These are phyloP conservation scores for Spodoptera litura DNA, from an alignment of 1,140 invertebrate genomes.

Conservation along the genomic window DNA sequence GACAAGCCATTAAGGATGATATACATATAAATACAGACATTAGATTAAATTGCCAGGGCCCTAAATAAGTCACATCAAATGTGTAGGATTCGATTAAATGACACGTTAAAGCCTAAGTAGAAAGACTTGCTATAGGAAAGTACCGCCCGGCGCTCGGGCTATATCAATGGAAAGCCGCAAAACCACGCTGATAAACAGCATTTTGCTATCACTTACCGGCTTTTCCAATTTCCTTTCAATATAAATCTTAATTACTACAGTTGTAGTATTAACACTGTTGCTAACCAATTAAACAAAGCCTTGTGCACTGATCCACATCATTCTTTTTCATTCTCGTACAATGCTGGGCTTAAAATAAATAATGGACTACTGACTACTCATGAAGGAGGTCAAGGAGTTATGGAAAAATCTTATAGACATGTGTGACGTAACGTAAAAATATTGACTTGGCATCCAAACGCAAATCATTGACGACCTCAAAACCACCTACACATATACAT, in stretches of 20 bases:
- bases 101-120: conserved; percentile 4
- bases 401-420: conserved; percentile 26
- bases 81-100: neutral
- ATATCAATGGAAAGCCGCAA: conserved; percentile 32
- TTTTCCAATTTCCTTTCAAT: conserved; percentile 41
- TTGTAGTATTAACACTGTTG: neutral
- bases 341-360: neutral
- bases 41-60: conserved; percentile 3
- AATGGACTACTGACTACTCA: conserved; percentile 15
- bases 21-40: conserved; percentile 7
- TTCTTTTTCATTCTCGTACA: no score
- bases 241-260: conserved; percentile 8
- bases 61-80: conserved; percentile 24
- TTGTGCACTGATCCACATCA: no score
- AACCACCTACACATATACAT: conserved; percentile 47
- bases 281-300: neutral
- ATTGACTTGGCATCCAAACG: conserved; percentile 37
- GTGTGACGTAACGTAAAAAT: conserved; percentile 42
- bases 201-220: conserved; percentile 26
- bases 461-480: conserved; percentile 42
- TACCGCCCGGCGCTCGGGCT: conserved; percentile 6
- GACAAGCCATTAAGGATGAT: conserved; percentile 5
- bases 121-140: conserved; percentile 43
- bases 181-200: conserved; percentile 43
- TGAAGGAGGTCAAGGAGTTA: conserved; percentile 45